Evolutionary conservation across 2,113 vertebrate species (phyloP).

Genomic region (Salvelinus fontinalis): DNA sequence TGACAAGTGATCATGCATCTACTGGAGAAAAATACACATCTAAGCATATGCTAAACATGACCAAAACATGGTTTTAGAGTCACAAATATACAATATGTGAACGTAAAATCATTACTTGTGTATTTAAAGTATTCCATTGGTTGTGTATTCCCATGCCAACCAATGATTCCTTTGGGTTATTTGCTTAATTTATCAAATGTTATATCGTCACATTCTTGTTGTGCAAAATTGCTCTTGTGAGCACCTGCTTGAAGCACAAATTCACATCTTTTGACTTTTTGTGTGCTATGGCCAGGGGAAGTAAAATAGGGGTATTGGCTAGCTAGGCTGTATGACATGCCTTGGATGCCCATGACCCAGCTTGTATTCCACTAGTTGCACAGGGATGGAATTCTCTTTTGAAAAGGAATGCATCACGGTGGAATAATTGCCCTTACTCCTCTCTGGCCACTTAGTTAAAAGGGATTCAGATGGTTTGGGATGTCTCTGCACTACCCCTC

Average conservation of each 20-base stretch:
- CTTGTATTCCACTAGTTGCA: slow-evolving; percentile 59
- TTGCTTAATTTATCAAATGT: background rate
- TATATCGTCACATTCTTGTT: background rate
- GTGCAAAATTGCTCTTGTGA: background rate
- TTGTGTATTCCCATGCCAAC: background rate
- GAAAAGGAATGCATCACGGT: slow-evolving; percentile 71
- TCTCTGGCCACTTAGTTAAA: slow-evolving; percentile 70
- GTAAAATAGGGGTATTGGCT: too few relatives aligned
- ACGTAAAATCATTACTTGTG: background rate
- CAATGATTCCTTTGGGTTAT: background rate
- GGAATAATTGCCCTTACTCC: slow-evolving; percentile 71
- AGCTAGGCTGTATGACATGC: slow-evolving; percentile 12
- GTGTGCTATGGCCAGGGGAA: too few relatives aligned
- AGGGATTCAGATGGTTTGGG: slow-evolving; percentile 62
- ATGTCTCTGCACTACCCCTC: slow-evolving; percentile 66
- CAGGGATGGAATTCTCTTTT: slow-evolving; percentile 62
- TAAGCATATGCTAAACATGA: background rate
- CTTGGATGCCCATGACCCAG: slow-evolving; percentile 42
- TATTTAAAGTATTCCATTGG: background rate
- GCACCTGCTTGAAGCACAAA: slow-evolving; percentile 34
- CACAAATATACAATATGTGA: background rate
- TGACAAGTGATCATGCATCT: background rate
- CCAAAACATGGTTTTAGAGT: background rate
- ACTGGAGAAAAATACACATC: background rate
- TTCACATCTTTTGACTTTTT: too few relatives aligned